Evolutionary conservation across 2,797 vertebrate species (phyloP).

Genomic region (Siniperca scherzeri): DNA sequence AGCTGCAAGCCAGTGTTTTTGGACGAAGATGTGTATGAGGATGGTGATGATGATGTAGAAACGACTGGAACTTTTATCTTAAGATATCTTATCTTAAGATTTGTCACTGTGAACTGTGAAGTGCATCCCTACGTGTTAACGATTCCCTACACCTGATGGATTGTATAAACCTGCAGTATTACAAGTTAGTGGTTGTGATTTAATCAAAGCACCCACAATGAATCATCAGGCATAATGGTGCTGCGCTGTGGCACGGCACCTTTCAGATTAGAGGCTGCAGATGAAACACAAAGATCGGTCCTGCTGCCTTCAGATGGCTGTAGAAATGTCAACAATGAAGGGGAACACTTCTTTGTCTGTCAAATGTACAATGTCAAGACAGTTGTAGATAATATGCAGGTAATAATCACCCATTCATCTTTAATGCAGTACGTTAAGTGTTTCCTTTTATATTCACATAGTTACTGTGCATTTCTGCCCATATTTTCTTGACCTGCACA

Average conservation of each 20-base stretch:
- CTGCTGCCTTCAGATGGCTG: slow-evolving; percentile 4
- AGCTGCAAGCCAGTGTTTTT: not conserved
- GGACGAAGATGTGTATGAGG: not conserved
- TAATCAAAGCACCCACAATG: not conserved
- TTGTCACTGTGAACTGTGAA: not conserved
- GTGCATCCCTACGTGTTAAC: not conserved
- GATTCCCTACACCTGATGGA: not conserved
- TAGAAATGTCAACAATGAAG: not conserved
- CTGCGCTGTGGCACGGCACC: not conserved
- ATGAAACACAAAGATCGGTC: not conserved
- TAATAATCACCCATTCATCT: not conserved
- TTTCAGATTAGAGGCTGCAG: slow-evolving; percentile 11
- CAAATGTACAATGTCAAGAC: not conserved
- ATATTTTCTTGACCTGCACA: not conserved
- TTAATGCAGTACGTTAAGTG: not conserved
- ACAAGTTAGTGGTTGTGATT: not conserved
- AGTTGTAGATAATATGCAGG: not conserved
- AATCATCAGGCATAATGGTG: slow-evolving; percentile 2
- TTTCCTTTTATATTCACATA: not conserved
- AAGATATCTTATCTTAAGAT: not conserved
- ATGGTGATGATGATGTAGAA: not conserved
- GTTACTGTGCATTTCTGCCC: not conserved
- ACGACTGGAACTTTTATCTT: not conserved
- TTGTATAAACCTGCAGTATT: not conserved
- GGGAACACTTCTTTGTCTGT: not conserved